These are phyloP conservation scores for Desmophyllum pertusum DNA, from an alignment of 92 coral and sea anemone genomes.

Conservation along the genomic window DNA sequence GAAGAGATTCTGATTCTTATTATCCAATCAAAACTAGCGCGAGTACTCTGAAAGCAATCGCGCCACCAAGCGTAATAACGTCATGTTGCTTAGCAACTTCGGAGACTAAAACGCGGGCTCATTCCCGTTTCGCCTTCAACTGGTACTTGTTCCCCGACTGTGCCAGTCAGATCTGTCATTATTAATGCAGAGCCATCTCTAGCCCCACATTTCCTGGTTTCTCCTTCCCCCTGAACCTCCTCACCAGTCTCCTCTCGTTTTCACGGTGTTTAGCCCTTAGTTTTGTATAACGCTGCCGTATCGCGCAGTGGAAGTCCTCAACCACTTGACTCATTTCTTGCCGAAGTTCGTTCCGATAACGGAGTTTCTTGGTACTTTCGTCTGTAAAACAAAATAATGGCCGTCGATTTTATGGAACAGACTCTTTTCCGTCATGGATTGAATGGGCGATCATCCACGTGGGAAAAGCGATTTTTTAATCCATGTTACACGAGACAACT, in stretches of 20 bases:
- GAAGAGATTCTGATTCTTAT: no score
- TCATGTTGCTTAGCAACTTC: no score
- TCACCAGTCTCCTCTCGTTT: constrained; percentile 4
- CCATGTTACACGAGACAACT: no score
- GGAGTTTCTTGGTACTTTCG: not conserved
- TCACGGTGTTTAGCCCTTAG: not conserved
- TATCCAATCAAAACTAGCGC: no score
- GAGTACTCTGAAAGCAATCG: no score
- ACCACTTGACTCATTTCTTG: not conserved
- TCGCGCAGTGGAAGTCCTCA: not conserved
- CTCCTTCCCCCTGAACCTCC: not conserved
- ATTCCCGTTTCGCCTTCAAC: no score
- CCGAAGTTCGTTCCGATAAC: not conserved
- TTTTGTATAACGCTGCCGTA: not conserved
- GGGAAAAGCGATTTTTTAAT: no score
- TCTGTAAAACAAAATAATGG: not conserved
- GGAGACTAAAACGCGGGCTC: no score
- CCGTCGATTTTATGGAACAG: not conserved
- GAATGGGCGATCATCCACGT: no score
- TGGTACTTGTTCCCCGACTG: not conserved
- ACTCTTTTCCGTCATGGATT: no score
- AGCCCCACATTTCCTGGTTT: not conserved
- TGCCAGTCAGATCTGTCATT: not conserved
- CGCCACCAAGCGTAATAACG: no score
- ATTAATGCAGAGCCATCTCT: not conserved